Conservation (phyloP, 2,113 vertebrate species). For the Otocyon megalotis region DNA sequence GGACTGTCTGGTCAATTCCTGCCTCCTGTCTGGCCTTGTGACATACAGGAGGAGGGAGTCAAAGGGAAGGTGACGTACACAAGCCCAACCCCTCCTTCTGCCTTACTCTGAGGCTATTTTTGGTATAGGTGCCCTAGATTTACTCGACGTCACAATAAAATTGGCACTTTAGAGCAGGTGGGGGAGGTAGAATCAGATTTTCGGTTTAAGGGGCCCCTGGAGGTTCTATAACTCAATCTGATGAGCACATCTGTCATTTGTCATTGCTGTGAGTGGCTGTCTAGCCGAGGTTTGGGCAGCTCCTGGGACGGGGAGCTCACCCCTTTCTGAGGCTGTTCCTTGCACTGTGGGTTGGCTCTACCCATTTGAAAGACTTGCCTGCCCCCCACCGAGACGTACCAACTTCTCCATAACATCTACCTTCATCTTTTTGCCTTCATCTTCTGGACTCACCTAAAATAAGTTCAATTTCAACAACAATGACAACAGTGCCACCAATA, state of each 20-base stretch:
- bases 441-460: not conserved
- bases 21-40: not conserved
- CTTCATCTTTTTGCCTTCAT: not conserved
- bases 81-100: not conserved
- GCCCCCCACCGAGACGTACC: not conserved
- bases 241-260: not conserved
- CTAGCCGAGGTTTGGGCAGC: not conserved
- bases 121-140: slow-evolving; percentile 73
- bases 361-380: not conserved
- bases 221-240: not conserved
- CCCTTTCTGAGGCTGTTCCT: not conserved
- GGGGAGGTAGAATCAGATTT: not conserved
- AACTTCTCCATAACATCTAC: not conserved
- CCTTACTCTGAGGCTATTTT: slow-evolving; percentile 59
- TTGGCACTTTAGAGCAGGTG: slow-evolving; percentile 37
- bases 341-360: not conserved
- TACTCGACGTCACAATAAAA: slow-evolving; percentile 62
- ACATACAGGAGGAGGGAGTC: not conserved
- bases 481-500: no score
- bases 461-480: not conserved
- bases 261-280: not conserved
- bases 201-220: not conserved
- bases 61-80: slow-evolving; percentile 39
- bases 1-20: not conserved
- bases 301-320: not conserved